phyloP scores from a whole-genome alignment of 1,140 invertebrate genomes.

The Pantala flavescens region DNA sequence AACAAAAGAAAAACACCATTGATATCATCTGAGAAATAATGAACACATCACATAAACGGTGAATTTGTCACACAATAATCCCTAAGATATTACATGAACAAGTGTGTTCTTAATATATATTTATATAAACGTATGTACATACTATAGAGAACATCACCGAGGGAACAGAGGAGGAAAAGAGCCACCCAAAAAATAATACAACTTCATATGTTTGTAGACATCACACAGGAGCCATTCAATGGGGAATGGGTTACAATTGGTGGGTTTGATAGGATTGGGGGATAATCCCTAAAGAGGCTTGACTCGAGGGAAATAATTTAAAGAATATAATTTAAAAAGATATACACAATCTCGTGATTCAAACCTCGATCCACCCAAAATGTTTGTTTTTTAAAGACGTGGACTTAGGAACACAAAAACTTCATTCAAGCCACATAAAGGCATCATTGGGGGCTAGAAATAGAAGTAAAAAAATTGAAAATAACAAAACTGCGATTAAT shows the following conservation, averaged over 20 bases:
- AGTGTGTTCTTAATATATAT: neutral
- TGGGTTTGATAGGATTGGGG: neutral
- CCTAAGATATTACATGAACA: neutral
- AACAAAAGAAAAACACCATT: no score
- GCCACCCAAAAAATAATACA: neutral
- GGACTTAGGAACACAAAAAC: no score
- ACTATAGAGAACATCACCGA: neutral
- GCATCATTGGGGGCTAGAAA: no score
- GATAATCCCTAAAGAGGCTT: neutral
- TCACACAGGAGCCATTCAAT: neutral
- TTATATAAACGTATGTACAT: neutral
- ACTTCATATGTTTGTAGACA: neutral
- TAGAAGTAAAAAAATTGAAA: no score
- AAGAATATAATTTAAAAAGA: no score
- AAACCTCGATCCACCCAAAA: no score
- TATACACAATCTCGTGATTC: no score
- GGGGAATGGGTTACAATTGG: neutral
- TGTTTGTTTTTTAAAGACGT: no score
- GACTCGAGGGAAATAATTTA: no score
- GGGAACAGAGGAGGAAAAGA: neutral
- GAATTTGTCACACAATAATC: neutral
- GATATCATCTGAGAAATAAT: neutral
- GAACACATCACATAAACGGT: neutral
- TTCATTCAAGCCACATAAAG: no score
- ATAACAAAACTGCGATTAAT: neutral